Evolutionary conservation across 2,113 vertebrate genomes (phyloP), one percentile per base, ranked within the genome.

Genomic region (Hyla sarda): DNA sequence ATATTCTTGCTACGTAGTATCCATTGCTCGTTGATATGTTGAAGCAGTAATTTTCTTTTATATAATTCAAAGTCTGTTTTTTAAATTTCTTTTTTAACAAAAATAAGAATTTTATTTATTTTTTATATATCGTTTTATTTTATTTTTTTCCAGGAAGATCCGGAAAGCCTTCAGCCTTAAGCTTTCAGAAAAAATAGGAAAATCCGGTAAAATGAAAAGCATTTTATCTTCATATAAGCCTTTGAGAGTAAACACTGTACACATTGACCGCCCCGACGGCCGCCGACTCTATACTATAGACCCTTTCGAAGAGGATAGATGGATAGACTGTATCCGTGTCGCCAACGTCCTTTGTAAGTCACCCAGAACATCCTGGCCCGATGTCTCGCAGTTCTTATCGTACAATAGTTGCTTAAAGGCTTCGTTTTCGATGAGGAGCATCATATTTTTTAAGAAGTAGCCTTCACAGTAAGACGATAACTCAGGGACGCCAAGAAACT

Each of bases 391-490:
- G 0, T 96, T 95, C 21, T 94, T 92, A 88, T 99, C 97, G 23
- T 99, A 99, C 41, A 99, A 90, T 87, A 99, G 94, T 93, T 97
- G 97, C 88, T 98, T 99, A 92, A 98, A 99, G 0, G 98, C 95
- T 93, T 99, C 98, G 0, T 98, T 91, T 93, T 99, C 98, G 0
- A 99, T 99, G 82, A 99, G 95, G 82, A 98, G 94, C 89, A 97
- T 96, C 98, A 99, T 99, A 88, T 99, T 99, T 94, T 99, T 99
- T 86, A 99, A 95, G 88, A 99, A 99, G 94, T 98, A 99, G 89
- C 97, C 97, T 92, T 98, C 97, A 0, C 97, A 98, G 17, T 98
- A 99, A 16, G 97, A 92, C 0, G 97, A 95, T 85, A 99, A 94
- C 91, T 98, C 98, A 3, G 95, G 95, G 84, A 96, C 95, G 1